These are phyloP conservation scores for Micronycteris hirsuta DNA, from an alignment of 2,113 vertebrate genomes.

Conservation along the genomic window DNA sequence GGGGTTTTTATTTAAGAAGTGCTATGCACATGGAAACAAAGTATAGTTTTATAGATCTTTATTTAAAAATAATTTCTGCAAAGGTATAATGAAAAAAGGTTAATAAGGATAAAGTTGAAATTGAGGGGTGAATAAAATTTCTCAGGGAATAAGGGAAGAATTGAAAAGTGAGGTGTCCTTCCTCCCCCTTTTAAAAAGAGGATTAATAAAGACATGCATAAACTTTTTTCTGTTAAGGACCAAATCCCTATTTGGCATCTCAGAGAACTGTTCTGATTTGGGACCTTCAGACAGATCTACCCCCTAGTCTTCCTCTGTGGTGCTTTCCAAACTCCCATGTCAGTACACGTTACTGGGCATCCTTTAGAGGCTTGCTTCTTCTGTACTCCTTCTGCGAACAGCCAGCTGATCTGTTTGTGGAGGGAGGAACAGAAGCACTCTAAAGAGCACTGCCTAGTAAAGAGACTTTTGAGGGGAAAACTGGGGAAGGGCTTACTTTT, in stretches of 20 bases:
- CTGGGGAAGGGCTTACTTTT: not conserved
- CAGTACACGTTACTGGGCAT: too few relatives aligned
- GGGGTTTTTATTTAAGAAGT: slow-evolving; percentile 21
- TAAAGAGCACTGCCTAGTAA: not conserved
- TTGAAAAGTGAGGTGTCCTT: not conserved
- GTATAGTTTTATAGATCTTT: not conserved
- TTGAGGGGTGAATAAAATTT: not conserved
- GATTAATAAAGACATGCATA: not conserved
- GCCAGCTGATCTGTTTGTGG: not conserved
- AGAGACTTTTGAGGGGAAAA: not conserved
- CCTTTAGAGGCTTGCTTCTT: not conserved
- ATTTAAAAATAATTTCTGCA: not conserved
- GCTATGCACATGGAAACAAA: not conserved
- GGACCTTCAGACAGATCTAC: not conserved
- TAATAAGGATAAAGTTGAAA: not conserved
- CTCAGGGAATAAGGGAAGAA: not conserved
- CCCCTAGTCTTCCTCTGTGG: not conserved
- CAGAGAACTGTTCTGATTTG: not conserved
- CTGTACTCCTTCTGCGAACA: not conserved
- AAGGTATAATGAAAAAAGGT: not conserved
- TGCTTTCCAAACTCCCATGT: not conserved
- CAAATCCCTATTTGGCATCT: not conserved
- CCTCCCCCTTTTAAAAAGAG: not conserved
- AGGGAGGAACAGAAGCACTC: not conserved
- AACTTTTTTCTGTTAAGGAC: not conserved